These are phyloP conservation scores for Notiomystis cincta DNA, from an alignment of 2,113 vertebrate species.

Conservation along the genomic window DNA sequence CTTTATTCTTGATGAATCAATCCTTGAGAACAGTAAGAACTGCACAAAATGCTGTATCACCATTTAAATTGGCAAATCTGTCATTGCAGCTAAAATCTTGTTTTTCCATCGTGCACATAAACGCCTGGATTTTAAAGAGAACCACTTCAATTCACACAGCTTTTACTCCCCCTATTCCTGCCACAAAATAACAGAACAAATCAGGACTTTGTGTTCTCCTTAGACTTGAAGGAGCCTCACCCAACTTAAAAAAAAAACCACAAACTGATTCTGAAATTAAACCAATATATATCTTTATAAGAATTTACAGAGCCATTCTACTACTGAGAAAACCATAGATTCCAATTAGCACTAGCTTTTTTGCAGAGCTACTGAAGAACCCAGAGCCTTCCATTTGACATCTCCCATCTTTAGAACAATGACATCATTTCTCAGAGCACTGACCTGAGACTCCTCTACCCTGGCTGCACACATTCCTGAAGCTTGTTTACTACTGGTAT, in stretches of 20 bases:
- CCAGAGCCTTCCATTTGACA: neutral
- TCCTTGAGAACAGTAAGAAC: neutral
- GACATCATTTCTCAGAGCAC: neutral
- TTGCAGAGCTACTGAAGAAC: neutral
- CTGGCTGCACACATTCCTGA: neutral
- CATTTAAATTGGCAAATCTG: neutral
- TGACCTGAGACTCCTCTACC: neutral
- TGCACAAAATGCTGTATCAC: neutral
- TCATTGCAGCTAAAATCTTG: neutral
- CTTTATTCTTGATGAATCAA: neutral
- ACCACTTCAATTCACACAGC: neutral
- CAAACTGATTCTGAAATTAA: neutral
- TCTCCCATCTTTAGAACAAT: neutral
- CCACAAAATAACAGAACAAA: neutral
- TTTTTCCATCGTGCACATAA: neutral
- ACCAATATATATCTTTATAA: neutral
- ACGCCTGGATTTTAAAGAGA: neutral
- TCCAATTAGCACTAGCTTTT: neutral
- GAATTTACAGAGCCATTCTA: neutral
- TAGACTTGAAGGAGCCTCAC: neutral
- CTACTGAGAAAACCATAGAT: neutral
- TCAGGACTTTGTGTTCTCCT: neutral
- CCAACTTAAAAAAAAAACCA: neutral
- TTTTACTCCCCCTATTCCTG: neutral
- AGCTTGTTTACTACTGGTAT: neutral